These are phyloP conservation scores for Pseudorhiza aurosa DNA, from an alignment of 30 jellyfish, hydroid and myxozoan species.

Conservation along the genomic window DNA sequence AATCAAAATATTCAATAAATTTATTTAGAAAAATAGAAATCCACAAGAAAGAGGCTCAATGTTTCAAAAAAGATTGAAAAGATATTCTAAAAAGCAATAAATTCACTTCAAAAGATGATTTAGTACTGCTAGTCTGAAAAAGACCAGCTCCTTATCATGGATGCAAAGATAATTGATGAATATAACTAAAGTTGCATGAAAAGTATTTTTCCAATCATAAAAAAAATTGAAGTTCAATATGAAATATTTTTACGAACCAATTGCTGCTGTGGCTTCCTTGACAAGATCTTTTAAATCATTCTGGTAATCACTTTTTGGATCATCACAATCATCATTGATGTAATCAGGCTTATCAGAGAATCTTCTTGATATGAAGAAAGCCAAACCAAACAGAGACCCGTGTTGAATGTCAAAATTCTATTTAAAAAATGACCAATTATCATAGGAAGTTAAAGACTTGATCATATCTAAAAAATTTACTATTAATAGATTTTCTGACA, in stretches of 20 bases:
- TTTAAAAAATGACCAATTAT: no score
- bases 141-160: no score
- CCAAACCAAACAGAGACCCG: slow-evolving; percentile 55
- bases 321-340: neutral
- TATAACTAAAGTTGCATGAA: no score
- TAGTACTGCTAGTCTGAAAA: no score
- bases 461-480: neutral
- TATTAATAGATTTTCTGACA: neutral
- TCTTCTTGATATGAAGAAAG: slow-evolving; percentile 48
- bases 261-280: slow-evolving; percentile 10
- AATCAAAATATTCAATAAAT: neutral
- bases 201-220: no score
- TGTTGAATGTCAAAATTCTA: slow-evolving; percentile 58
- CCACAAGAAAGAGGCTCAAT: no score
- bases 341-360: neutral
- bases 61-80: no score
- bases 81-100: no score
- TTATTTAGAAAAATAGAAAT: no score
- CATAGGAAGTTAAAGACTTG: neutral
- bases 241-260: slow-evolving; percentile 41
- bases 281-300: neutral
- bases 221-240: no score
- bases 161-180: no score
- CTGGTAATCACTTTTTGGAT: neutral
- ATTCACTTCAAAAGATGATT: no score